Base-by-base conservation (phyloP, 2,888 invertebrate genomes). In the Chironomus riparius region DNA sequence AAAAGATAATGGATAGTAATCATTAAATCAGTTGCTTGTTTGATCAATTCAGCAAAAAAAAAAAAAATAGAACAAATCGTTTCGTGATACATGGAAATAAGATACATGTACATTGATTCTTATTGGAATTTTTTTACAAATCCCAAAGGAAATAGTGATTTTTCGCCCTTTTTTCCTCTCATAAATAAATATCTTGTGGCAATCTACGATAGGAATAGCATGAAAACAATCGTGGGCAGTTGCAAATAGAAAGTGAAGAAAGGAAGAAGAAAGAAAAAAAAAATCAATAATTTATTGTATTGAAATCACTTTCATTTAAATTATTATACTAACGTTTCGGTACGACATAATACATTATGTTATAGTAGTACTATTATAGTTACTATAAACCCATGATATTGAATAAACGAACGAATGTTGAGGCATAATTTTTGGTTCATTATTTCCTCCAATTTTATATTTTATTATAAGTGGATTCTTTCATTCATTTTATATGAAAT, bases 221-320 rank as follows among this genome's bases (percentile, higher is more conserved):
- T 38, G 38, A 38, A 56, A 56, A 15, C 15, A 56, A 56, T 56
- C 18, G 13, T 68, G 68, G 68, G 22, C 68, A 38, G 22, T 68
- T 28, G 68, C 24, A 24, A 65, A 24, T 22, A 65, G 65, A 65
- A 68, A 48, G 61, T 13, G 24, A 38, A 38, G 21, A 70, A 70
- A 12, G 13, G 15, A 21, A 62, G 28, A 38, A 72, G 61, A 61
- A 28, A 56, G 21, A 48, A 15, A 15, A 68, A 22, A 28, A 72
- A 72, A 72, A 62, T 62, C 61, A 56, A 72, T 72, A 61, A 65
- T 65, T 24, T 24, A 56, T 72, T 21, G 62, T 18, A 72, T 28
- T 18, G 72, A 47, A 72, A 72, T 72, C 72, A 72, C 72, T 72
- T 72, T 72, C 72, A 72, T 50, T 71, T 71, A 71, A 71, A 71